These are phyloP conservation scores for Atta cephalotes DNA, from an alignment of 1,140 invertebrate genomes.

Conservation along the genomic window DNA sequence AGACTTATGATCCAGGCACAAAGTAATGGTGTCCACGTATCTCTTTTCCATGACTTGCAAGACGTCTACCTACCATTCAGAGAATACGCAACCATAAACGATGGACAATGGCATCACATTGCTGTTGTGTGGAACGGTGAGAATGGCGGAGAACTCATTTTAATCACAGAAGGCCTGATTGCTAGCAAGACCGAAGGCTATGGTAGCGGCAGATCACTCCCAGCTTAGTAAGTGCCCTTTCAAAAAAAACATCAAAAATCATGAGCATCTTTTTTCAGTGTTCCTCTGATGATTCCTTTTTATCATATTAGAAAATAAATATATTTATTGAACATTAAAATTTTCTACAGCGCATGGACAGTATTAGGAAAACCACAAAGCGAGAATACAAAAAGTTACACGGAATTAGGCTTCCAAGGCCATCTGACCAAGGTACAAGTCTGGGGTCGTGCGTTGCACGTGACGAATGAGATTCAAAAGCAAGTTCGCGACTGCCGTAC, in stretches of 20 bases:
- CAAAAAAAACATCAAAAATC: not conserved
- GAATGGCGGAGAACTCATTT: conserved; percentile 92
- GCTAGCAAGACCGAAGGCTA: conserved; percentile 95
- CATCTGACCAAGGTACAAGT: conserved; percentile 97
- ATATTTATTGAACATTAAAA: conserved; percentile 44
- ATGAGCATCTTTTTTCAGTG: conserved; percentile 1
- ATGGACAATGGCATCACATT: conserved; percentile 98
- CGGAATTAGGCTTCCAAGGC: conserved; percentile 96
- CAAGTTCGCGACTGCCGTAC: conserved; percentile 96
- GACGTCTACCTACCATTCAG: conserved; percentile 96
- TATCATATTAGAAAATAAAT: conserved; percentile 10
- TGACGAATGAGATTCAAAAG: conserved; percentile 97
- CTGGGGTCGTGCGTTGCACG: conserved; percentile 96
- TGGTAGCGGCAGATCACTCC: conserved; percentile 91
- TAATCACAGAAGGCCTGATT: conserved; percentile 97
- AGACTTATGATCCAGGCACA: conserved; percentile 95
- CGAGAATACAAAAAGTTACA: conserved; percentile 91
- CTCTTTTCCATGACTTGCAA: conserved; percentile 94
- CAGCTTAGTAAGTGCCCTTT: conserved; percentile 90
- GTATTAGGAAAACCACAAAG: conserved; percentile 95
- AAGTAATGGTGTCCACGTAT: conserved; percentile 95
- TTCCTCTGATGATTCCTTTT: not conserved
- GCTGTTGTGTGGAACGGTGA: conserved; percentile 97
- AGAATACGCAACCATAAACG: conserved; percentile 97
- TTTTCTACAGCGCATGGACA: conserved; percentile 93